Percentiles rank a stretch among this genome's conserved stretches.
Conservation (phyloP, 1,140 invertebrate species). For the Theocolax elegans region DNA sequence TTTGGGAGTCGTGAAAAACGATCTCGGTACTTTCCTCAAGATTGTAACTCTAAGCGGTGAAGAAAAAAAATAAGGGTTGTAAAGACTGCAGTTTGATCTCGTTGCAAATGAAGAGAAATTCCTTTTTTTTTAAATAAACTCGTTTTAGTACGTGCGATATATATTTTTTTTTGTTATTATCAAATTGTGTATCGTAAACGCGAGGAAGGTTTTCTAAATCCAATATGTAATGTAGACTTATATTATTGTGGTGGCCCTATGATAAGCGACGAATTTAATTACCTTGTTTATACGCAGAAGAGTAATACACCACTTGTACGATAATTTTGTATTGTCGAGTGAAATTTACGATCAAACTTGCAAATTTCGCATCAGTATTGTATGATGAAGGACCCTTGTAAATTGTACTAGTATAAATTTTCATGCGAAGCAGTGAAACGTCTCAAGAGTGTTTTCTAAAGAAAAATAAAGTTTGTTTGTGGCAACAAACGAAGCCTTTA, state of each 20-base stretch:
- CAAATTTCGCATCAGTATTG: constrained; percentile 21
- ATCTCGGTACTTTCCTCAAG: constrained; percentile 14
- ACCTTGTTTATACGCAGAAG: background rate
- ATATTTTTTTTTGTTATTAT: background rate
- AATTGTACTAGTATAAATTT: no score
- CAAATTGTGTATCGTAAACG: background rate
- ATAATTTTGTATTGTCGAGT: no score
- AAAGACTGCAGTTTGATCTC: constrained; percentile 10
- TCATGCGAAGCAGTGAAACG: no score
- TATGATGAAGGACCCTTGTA: no score
- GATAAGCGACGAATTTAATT: constrained; percentile 22
- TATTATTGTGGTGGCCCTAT: constrained; percentile 15
- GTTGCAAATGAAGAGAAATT: background rate
- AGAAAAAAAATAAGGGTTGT: background rate
- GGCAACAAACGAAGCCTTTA: no score
- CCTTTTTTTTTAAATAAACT: background rate
- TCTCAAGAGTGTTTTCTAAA: no score
- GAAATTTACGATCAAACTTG: constrained; percentile 8
- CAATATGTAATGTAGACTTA: constrained; percentile 15
- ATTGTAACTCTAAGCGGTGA: background rate
- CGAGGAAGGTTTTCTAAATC: constrained; percentile 9
- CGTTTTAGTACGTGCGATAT: background rate
- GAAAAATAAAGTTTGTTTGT: no score
- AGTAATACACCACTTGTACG: no score
- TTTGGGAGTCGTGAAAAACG: background rate